Conservation (phyloP, 2,888 invertebrate species). For the Caradrina kadenii region DNA sequence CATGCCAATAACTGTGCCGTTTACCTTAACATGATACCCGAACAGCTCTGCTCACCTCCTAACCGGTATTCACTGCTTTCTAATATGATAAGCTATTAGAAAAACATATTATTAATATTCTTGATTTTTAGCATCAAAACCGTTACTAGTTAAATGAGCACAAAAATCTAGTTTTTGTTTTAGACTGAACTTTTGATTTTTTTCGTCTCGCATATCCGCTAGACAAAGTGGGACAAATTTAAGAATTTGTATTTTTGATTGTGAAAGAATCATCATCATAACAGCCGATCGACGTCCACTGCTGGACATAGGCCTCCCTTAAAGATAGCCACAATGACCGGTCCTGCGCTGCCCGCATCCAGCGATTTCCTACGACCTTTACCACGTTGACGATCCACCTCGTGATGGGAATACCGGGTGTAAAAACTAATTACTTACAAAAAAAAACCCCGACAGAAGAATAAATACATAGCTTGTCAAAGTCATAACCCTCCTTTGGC, state of each 20-base stretch:
- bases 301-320: no score
- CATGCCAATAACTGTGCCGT: background rate
- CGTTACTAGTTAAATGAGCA: conserved; percentile 35
- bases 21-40: background rate
- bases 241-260: background rate
- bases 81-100: conserved; percentile 51
- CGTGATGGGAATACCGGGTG: no score
- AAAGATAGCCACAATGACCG: no score
- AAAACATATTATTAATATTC: conserved; percentile 36
- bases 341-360: no score
- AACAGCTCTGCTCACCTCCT: conserved; percentile 10
- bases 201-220: background rate
- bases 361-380: no score
- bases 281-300: no score
- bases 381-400: no score
- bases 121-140: conserved; percentile 30
- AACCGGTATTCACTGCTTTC: conserved; percentile 60
- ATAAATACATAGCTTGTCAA: no score
- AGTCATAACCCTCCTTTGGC: no score
- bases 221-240: background rate
- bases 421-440: no score
- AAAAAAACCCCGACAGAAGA: no score
- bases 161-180: conserved; percentile 32
- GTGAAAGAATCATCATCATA: no score
- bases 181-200: conserved; percentile 4